A percentile compares a stretch with the other conserved stretches of the same genome.
Evolutionary conservation across 2,797 vertebrate species (phyloP).

Genomic region (Chrysocyon brachyurus): DNA sequence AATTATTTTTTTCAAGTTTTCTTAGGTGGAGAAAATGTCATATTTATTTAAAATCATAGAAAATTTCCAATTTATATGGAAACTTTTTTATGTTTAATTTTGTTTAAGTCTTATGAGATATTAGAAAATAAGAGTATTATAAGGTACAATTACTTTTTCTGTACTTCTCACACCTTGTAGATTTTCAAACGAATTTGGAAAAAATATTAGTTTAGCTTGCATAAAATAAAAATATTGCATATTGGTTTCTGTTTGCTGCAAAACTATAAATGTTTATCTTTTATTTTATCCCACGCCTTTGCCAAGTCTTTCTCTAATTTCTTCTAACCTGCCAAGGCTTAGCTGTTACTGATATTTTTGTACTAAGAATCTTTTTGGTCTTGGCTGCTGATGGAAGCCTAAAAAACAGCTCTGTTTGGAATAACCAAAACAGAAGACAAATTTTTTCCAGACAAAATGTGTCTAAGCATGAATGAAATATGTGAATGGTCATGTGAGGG

Average conservation of each 20-base stretch:
- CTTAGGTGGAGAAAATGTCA: not conserved
- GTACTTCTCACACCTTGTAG: not conserved
- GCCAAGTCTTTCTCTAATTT: conserved; percentile 27
- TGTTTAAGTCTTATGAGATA: not conserved
- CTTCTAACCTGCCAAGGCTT: conserved; percentile 24
- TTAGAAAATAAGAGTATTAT: conserved; percentile 1
- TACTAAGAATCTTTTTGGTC: not conserved
- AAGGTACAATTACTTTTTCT: not conserved
- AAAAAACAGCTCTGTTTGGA: not conserved
- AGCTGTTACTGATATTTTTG: conserved; percentile 48
- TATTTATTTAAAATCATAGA: conserved; percentile 32
- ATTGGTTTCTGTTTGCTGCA: not conserved
- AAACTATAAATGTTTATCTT: conserved; percentile 20
- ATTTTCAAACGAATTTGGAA: conserved; percentile 25
- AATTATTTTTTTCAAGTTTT: not conserved
- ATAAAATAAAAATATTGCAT: conserved; percentile 31
- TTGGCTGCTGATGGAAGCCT: not conserved
- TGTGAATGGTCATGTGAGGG: not conserved
- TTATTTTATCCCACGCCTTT: not conserved
- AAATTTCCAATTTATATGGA: conserved; percentile 18
- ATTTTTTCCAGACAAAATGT: not conserved
- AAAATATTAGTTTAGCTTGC: not conserved
- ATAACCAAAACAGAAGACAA: not conserved
- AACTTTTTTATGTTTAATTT: conserved; percentile 24
- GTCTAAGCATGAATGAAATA: not conserved